phyloP scores from a whole-genome alignment of 2,888 invertebrate species.

The Drosophila tanythrix region DNA sequence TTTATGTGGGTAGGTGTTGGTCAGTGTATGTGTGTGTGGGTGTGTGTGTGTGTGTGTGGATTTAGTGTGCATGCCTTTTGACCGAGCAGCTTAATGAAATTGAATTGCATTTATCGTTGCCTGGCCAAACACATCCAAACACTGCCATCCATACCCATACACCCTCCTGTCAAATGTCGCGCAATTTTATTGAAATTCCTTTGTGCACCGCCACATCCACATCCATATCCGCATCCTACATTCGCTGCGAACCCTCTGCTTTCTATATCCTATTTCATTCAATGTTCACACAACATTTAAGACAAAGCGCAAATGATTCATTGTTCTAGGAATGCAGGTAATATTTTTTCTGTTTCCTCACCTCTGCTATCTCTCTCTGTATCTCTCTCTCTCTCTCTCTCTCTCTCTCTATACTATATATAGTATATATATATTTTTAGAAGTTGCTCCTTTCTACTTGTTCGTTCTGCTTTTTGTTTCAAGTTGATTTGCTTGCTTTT shows the following conservation, averaged over 20 bases:
- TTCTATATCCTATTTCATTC: neutral
- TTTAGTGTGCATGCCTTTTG: constrained; percentile 31
- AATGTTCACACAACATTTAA: constrained; percentile 26
- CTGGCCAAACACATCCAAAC: constrained; percentile 29
- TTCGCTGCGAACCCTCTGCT: neutral
- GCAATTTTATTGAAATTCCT: constrained; percentile 33
- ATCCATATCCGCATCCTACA: neutral
- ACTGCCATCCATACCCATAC: neutral
- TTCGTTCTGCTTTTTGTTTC: constrained; percentile 21
- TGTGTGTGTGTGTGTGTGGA: constrained; percentile 15
- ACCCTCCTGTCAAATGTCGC: constrained; percentile 18
- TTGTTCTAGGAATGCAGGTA: constrained; percentile 65
- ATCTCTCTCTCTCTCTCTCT: neutral
- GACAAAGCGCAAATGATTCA: constrained; percentile 59
- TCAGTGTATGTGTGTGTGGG: no score
- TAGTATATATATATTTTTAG: neutral
- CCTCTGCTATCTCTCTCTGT: neutral
- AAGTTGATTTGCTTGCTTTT: constrained; percentile 31
- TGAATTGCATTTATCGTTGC: constrained; percentile 51
- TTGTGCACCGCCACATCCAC: constrained; percentile 3
- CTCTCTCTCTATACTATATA: neutral
- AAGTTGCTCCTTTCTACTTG: neutral
- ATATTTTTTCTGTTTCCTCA: constrained; percentile 35
- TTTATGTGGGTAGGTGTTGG: neutral
- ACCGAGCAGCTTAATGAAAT: constrained; percentile 57